Percentiles rank a stretch among this genome's conserved stretches.
phyloP scores from a whole-genome alignment of 1,140 invertebrate species.

The Drosophila obscura region DNA sequence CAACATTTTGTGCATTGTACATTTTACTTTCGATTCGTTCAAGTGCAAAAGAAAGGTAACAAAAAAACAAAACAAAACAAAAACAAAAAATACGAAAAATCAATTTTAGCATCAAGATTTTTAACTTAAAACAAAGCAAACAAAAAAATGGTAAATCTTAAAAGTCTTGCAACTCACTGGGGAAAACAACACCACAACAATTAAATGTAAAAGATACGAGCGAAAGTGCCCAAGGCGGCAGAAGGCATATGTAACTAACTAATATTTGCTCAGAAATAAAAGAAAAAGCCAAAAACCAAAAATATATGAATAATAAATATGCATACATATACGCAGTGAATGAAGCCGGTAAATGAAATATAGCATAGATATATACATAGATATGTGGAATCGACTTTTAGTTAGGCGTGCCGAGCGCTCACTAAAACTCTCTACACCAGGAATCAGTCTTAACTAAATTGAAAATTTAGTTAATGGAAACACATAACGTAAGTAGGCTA shows the following conservation, averaged over 20 bases:
- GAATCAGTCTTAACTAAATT: constrained; percentile 77
- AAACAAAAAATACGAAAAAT: constrained; percentile 11
- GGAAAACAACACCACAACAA: constrained; percentile 83
- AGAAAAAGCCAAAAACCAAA: constrained; percentile 16
- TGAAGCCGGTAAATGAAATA: constrained; percentile 33
- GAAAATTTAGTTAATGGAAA: constrained; percentile 72
- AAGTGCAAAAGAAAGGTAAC: constrained; percentile 21
- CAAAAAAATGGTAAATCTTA: constrained; percentile 50
- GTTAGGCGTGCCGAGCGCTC: constrained; percentile 55
- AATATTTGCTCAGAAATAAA: constrained; percentile 66
- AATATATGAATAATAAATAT: constrained; percentile 47
- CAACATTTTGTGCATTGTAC: constrained; percentile 51
- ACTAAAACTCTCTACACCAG: constrained; percentile 63
- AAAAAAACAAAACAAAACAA: constrained; percentile 1
- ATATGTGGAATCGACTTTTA: constrained; percentile 47
- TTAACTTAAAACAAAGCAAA: constrained; percentile 64
- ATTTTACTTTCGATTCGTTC: constrained; percentile 56
- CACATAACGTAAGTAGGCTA: constrained; percentile 48
- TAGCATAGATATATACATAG: constrained; percentile 33
- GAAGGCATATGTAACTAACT: constrained; percentile 50
- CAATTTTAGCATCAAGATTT: constrained; percentile 72
- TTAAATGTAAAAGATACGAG: constrained; percentile 60
- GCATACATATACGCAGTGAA: constrained; percentile 49
- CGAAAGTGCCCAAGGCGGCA: constrained; percentile 22
- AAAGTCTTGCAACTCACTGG: constrained; percentile 80